These are phyloP conservation scores for Horisme vitalbata DNA, from an alignment of 2,888 invertebrate genomes.

Conservation along the genomic window DNA sequence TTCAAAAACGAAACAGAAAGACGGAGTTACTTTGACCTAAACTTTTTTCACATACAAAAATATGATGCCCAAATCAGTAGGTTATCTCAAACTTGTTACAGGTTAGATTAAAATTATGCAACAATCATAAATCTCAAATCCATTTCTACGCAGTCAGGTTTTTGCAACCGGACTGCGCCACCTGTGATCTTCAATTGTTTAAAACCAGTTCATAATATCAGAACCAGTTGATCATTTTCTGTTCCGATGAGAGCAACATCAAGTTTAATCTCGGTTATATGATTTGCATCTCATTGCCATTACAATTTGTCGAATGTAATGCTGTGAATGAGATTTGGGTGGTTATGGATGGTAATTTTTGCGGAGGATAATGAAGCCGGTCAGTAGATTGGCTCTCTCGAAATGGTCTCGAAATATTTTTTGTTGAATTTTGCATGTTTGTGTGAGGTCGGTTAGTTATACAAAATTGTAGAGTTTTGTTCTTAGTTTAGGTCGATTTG, in stretches of 20 bases:
- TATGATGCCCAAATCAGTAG: too few species aligned
- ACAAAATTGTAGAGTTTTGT: too few species aligned
- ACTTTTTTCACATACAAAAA: too few species aligned
- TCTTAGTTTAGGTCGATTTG: too few species aligned
- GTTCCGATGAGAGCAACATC: slow-evolving; percentile 73
- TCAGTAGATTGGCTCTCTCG: not conserved
- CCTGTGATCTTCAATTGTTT: slow-evolving; percentile 62
- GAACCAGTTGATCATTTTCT: slow-evolving; percentile 56
- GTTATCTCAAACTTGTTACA: slow-evolving; percentile 12
- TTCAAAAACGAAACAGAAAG: too few species aligned
- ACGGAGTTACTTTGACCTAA: too few species aligned
- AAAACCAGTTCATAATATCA: slow-evolving; percentile 33
- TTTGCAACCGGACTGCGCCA: slow-evolving; percentile 39
- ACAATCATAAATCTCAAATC: slow-evolving; percentile 10
- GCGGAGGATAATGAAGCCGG: not conserved
- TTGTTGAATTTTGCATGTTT: too few species aligned
- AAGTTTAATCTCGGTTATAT: slow-evolving; percentile 57
- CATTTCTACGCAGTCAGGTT: slow-evolving; percentile 22
- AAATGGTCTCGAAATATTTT: too few species aligned
- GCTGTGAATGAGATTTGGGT: slow-evolving; percentile 18
- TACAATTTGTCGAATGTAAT: slow-evolving; percentile 32
- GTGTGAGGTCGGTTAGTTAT: too few species aligned
- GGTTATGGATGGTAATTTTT: not conserved
- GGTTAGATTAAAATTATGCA: slow-evolving; percentile 23
- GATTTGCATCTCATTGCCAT: slow-evolving; percentile 59